Percentiles rank a stretch among this genome's conserved stretches.
phyloP scores from a whole-genome alignment of 2,113 vertebrate genomes.

The Trogon melanurus region DNA sequence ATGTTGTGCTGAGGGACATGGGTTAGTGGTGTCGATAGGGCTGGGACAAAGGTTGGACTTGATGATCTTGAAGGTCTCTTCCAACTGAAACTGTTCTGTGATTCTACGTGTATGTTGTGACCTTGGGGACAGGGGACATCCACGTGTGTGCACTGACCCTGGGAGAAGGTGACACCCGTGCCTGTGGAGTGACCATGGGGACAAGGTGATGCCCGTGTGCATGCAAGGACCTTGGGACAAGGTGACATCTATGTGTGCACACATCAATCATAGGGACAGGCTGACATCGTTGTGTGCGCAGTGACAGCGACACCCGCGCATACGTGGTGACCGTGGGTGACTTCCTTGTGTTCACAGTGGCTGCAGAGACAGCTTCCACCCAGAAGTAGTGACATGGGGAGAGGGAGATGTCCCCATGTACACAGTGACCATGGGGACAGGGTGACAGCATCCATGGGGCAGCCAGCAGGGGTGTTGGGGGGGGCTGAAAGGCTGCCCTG shows the following conservation, averaged over 20 bases:
- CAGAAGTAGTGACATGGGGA: too few species aligned
- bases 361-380: too few species aligned
- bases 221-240: fast-evolving
- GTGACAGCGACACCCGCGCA: neutral
- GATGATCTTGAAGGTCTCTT: too few species aligned
- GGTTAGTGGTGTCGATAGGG: too few species aligned
- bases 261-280: neutral
- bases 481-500: neutral
- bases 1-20: too few species aligned
- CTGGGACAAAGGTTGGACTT: too few species aligned
- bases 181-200: neutral
- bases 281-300: neutral
- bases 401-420: neutral
- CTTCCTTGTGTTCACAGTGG: fast-evolving
- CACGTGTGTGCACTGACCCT: too few species aligned
- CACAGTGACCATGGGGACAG: fast-evolving
- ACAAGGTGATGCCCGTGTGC: neutral
- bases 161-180: neutral
- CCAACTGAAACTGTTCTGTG: too few species aligned
- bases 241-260: neutral
- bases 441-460: neutral
- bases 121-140: neutral
- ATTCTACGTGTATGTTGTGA: too few species aligned
- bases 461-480: fast-evolving
- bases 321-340: neutral